Percentiles rank a stretch among this genome's conserved stretches.
Conservation (phyloP, 2,888 invertebrate genomes). For the Apamea anceps region DNA sequence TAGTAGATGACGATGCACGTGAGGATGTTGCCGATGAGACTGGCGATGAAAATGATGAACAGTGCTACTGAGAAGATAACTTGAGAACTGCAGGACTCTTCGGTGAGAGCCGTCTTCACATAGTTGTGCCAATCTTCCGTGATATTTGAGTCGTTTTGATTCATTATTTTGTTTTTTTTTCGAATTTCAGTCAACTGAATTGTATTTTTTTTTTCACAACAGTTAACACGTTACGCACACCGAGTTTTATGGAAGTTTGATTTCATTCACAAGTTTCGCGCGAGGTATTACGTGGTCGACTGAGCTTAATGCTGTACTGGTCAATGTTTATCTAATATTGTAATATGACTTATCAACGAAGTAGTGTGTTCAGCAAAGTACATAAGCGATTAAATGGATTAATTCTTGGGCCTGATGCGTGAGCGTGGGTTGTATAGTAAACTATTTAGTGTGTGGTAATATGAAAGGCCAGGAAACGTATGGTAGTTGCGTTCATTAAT, state of each 20-base stretch:
- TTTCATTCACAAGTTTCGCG: slow-evolving; percentile 39
- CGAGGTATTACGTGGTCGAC: slow-evolving; percentile 28
- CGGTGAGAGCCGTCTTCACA: slow-evolving; percentile 51
- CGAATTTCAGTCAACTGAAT: neutral
- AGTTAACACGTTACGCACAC: slow-evolving; percentile 12
- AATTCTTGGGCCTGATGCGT: slow-evolving; percentile 43
- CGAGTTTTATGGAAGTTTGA: neutral
- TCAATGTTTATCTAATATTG: slow-evolving; percentile 65
- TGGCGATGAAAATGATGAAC: slow-evolving; percentile 55
- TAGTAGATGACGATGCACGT: slow-evolving; percentile 84
- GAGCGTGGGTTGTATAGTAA: slow-evolving; percentile 30
- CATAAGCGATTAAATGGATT: slow-evolving; percentile 64
- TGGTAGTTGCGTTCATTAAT: neutral
- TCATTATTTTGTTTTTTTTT: slow-evolving; percentile 36
- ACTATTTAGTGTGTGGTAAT: neutral
- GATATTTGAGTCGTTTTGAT: slow-evolving; percentile 34
- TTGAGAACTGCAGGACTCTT: slow-evolving; percentile 47
- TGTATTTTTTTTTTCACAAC: slow-evolving; percentile 13
- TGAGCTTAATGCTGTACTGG: slow-evolving; percentile 48
- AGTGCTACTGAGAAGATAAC: slow-evolving; percentile 58
- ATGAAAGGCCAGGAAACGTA: neutral
- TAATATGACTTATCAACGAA: slow-evolving; percentile 62
- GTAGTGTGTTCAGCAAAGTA: slow-evolving; percentile 69
- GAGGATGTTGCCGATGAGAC: slow-evolving; percentile 80
- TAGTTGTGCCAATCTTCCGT: slow-evolving; percentile 57